phyloP scores from a whole-genome alignment of 2,113 vertebrate species.

The Lynx canadensis region DNA sequence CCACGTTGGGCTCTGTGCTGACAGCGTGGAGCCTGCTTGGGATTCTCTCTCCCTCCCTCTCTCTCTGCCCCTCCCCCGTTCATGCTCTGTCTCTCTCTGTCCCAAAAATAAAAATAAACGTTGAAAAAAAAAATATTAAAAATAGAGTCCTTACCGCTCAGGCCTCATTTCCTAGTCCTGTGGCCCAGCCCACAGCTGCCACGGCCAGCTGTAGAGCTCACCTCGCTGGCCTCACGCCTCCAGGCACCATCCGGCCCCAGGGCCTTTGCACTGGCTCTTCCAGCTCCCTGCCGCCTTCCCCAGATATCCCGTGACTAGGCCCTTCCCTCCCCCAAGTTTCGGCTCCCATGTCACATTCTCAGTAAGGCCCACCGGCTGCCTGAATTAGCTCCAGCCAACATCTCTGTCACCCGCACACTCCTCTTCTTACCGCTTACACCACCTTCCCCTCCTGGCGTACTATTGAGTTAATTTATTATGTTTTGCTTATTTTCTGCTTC shows the following conservation, averaged over 20 bases:
- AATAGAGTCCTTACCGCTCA: neutral
- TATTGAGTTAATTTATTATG: neutral
- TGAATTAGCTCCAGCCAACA: neutral
- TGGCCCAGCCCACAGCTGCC: too few relatives aligned
- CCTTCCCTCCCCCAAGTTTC: neutral
- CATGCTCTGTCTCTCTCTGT: neutral
- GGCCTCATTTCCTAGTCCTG: neutral
- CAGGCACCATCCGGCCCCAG: neutral
- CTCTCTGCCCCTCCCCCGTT: neutral
- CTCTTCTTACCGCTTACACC: fast-evolving
- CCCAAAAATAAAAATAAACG: too few relatives aligned
- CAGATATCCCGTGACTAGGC: fast-evolving
- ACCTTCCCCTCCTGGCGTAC: neutral
- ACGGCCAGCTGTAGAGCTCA: neutral
- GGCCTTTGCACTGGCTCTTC: neutral
- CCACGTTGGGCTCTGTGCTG: neutral
- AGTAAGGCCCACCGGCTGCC: neutral
- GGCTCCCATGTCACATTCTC: fast-evolving
- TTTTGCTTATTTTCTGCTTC: neutral
- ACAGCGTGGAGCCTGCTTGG: neutral
- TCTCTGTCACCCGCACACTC: too few relatives aligned
- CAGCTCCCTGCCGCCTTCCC: neutral
- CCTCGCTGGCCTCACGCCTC: neutral
- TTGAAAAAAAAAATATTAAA: neutral
- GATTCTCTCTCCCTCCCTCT: neutral